A percentile compares a stretch with the other conserved stretches of the same genome.
Conservation (phyloP, 2,888 invertebrate genomes). For the Cybosia mesomella region DNA sequence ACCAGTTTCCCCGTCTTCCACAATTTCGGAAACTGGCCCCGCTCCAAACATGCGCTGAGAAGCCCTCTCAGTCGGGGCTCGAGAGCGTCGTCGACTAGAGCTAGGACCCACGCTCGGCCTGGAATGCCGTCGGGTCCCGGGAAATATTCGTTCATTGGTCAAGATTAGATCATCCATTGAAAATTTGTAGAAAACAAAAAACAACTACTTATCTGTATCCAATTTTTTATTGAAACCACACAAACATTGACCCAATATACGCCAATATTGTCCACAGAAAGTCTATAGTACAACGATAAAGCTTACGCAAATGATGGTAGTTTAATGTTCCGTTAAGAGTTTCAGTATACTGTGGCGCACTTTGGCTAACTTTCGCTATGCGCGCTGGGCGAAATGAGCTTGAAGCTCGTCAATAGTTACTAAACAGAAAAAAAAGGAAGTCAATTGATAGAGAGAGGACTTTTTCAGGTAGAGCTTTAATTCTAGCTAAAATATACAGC, state of each 20-base stretch:
- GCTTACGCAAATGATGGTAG: not conserved
- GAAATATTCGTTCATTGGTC: not conserved
- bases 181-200: constrained; percentile 1
- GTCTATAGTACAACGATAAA: not conserved
- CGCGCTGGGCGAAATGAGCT: not conserved
- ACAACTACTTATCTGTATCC: not conserved
- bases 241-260: not conserved
- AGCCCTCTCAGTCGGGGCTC: too few species aligned
- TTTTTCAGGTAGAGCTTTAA: too few species aligned
- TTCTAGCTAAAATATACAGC: too few species aligned
- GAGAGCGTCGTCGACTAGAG: too few species aligned
- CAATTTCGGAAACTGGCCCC: not conserved
- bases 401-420: not conserved
- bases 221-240: not conserved
- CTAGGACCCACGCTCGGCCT: too few species aligned
- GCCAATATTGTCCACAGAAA: not conserved
- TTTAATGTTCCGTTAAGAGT: not conserved
- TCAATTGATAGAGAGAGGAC: not conserved
- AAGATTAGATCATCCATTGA: not conserved
- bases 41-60: too few species aligned
- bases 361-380: not conserved
- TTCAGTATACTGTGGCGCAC: not conserved
- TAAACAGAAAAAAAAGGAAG: not conserved
- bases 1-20: too few species aligned
- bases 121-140: too few species aligned